phyloP scores from a whole-genome alignment of 2,888 invertebrate genomes.

The Mythimna vitellina region DNA sequence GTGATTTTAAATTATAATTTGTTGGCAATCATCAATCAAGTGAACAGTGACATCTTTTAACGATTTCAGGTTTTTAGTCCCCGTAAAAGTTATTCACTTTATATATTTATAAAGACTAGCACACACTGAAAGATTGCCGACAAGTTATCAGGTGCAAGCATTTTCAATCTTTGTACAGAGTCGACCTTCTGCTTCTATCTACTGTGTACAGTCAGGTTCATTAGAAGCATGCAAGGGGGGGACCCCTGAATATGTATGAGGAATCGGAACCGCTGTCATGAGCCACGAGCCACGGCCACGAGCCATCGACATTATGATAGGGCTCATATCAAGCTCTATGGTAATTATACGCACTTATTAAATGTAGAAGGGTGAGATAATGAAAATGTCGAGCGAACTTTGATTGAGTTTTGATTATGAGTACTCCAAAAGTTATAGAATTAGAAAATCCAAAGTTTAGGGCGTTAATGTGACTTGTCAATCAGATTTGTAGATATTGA shows the following conservation, averaged over 20 bases:
- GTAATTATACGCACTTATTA: slow-evolving; percentile 67
- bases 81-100: too few species aligned
- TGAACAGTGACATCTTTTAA: too few species aligned
- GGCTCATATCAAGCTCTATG: slow-evolving; percentile 72
- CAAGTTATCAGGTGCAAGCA: not conserved
- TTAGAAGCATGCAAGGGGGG: slow-evolving; percentile 69
- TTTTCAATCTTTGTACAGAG: not conserved
- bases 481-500: not conserved
- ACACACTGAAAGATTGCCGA: too few species aligned
- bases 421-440: too few species aligned
- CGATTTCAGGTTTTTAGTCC: too few species aligned
- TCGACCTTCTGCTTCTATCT: slow-evolving; percentile 10
- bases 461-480: slow-evolving; percentile 16
- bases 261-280: slow-evolving; percentile 76
- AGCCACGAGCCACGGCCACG: slow-evolving; percentile 73
- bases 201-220: slow-evolving; percentile 65
- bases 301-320: slow-evolving; percentile 71
- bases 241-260: slow-evolving; percentile 83
- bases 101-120: too few species aligned
- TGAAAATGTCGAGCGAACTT: slow-evolving; percentile 60
- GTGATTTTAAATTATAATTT: too few species aligned
- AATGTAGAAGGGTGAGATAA: slow-evolving; percentile 64
- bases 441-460: slow-evolving; percentile 13
- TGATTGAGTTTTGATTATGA: slow-evolving; percentile 56
- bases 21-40: too few species aligned